Evolutionary conservation across 2,888 invertebrate genomes (phyloP), one percentile per base, ranked within the genome.

Genomic region (Sialis lutaria): DNA sequence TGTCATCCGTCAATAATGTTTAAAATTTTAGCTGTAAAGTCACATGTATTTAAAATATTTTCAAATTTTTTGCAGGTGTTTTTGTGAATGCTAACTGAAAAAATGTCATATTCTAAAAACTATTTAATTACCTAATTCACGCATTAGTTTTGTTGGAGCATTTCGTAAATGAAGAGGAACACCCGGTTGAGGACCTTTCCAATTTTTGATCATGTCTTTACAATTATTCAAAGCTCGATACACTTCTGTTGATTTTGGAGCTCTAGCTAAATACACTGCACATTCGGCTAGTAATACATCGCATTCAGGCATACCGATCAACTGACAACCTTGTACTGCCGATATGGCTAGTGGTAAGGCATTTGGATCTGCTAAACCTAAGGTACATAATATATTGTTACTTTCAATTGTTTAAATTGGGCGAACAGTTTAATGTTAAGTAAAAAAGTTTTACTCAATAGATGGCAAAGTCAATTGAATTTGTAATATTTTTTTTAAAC

Each of bases 251-350:
- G 82, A 83, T 60, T 88, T 88, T 6, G 79, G 77, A 6, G 87
- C 84, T 55, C 82, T 68, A 0, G 87, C 82, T 43, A 88, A 65
- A 58, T 87, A 77, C 44, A 81, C 79, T 3, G 79, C 80, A 58
- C 83, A 82, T 58, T 88, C 85, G 9, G 82, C 83, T 31, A 89
- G 62, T 45, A 84, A 64, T 8, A 85, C 79, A 60, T 84, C 82
- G 56, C 82, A 78, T 57, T 88, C 88, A 0, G 87, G 87, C 82
- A 80, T 81, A 6, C 88, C 88, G 37, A 88, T 66, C 50, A 82
- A 69, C 60, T 86, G 83, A 57, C 85, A 85, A 1, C 82, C 85
- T 54, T 85, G 81, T 68, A 82, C 74, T 34, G 85, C 79, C 5
- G 82, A 72, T 4, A 86, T 76, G 0, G 87, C 82, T 55, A 81